These are phyloP conservation scores for Toxotes jaculatrix DNA, from an alignment of 2,113 vertebrate genomes.

Conservation along the genomic window DNA sequence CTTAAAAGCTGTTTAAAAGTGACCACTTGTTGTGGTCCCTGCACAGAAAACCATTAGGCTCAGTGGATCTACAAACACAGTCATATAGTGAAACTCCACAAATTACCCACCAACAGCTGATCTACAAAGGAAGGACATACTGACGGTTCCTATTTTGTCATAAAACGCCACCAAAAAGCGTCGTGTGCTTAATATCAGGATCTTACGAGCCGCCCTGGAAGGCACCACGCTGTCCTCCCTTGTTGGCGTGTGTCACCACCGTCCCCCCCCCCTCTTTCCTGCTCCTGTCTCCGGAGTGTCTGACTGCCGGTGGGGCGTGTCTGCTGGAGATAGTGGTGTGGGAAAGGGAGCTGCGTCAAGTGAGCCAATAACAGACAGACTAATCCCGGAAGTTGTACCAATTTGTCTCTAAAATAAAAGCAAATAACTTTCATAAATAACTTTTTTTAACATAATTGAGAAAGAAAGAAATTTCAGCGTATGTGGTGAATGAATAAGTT, in stretches of 20 bases:
- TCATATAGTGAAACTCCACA: no score
- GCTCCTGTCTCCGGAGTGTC: conserved; percentile 62
- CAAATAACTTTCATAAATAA: no score
- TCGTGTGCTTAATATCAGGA: not conserved
- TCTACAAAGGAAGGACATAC: no score
- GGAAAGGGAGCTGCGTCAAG: conserved; percentile 34
- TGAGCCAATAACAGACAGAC: not conserved
- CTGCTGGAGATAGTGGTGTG: conserved; percentile 50
- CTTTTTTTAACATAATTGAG: no score
- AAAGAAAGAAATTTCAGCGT: no score
- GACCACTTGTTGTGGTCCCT: no score
- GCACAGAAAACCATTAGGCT: no score
- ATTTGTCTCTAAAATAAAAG: conserved; percentile 38
- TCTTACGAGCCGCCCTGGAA: conserved; percentile 1
- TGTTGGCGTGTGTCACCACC: conserved; percentile 36
- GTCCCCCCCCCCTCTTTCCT: conserved; percentile 49
- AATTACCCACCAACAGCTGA: not conserved
- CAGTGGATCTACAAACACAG: no score
- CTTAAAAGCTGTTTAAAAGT: no score
- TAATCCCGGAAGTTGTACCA: not conserved
- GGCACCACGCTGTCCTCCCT: conserved; percentile 36
- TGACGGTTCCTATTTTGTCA: not conserved
- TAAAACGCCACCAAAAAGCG: not conserved
- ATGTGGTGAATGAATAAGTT: no score
- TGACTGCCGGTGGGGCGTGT: conserved; percentile 77